phyloP scores from a whole-genome alignment of 2,888 invertebrate species.

The Ophion ventricosus region DNA sequence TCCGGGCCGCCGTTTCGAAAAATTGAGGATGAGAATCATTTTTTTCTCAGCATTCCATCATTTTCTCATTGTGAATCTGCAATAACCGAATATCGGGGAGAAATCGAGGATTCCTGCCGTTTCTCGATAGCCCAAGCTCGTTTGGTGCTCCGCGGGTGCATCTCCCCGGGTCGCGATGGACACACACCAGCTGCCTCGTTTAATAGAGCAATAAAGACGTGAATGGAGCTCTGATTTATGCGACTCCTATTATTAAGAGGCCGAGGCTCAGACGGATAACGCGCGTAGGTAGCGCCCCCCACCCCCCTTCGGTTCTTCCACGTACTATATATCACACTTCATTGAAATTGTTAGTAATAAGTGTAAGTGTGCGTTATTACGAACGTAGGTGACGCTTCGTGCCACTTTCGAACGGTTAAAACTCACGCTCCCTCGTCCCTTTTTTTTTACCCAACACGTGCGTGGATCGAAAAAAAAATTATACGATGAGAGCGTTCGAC shows the following conservation, averaged over 20 bases:
- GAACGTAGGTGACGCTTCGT: constrained; percentile 40
- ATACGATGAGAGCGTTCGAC: constrained; percentile 8
- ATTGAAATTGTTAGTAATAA: constrained; percentile 55
- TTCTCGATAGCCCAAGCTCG: constrained; percentile 29
- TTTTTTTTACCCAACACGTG: neutral
- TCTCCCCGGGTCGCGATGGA: constrained; percentile 23
- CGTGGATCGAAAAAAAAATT: neutral
- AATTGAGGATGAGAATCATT: no score
- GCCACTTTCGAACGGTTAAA: constrained; percentile 47
- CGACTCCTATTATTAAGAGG: constrained; percentile 80
- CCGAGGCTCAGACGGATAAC: constrained; percentile 72
- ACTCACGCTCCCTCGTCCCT: neutral
- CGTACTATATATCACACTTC: constrained; percentile 42
- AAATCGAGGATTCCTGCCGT: constrained; percentile 50
- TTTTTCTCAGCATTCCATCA: no score
- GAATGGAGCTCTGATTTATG: constrained; percentile 82
- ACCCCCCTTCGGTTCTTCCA: constrained; percentile 23
- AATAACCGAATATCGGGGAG: constrained; percentile 35
- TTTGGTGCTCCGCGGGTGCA: constrained; percentile 32
- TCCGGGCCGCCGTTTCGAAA: no score
- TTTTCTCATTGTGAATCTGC: neutral
- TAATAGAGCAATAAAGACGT: constrained; percentile 83
- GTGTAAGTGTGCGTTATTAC: constrained; percentile 36
- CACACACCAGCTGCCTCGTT: constrained; percentile 81
- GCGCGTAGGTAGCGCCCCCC: constrained; percentile 67